Percentiles rank a stretch among this genome's conserved stretches.
Conservation (phyloP, 2,113 vertebrate genomes). For the Gymnocephalus cernua region DNA sequence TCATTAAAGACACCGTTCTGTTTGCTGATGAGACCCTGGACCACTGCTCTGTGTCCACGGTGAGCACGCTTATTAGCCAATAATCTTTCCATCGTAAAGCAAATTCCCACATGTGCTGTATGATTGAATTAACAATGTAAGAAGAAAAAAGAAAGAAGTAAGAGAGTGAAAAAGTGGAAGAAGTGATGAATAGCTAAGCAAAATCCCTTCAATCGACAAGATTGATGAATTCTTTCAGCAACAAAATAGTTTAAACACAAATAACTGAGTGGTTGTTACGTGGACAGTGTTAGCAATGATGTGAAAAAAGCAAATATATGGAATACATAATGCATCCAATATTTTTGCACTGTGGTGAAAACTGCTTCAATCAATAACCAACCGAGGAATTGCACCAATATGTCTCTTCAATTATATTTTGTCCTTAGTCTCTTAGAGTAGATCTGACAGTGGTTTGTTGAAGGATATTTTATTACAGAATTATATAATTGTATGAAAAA, state of each 20-base stretch:
- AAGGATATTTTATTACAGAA: not conserved
- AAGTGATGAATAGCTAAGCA: not conserved
- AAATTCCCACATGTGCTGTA: conserved; percentile 5
- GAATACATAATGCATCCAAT: not conserved
- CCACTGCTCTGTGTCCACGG: conserved; percentile 90
- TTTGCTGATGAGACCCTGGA: conserved; percentile 87
- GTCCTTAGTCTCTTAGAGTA: not conserved
- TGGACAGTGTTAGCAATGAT: not conserved
- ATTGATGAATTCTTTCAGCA: not conserved
- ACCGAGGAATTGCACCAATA: not conserved
- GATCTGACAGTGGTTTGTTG: not conserved
- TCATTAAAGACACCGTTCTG: conserved; percentile 88
- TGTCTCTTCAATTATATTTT: no score
- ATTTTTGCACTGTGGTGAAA: not conserved
- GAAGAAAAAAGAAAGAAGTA: not conserved
- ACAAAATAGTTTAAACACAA: not conserved
- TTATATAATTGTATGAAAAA: not conserved
- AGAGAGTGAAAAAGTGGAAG: conserved; percentile 1
- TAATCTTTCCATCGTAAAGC: conserved; percentile 2
- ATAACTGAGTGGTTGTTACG: not conserved
- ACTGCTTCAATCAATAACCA: not conserved
- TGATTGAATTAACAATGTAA: conserved; percentile 28
- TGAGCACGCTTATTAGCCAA: conserved; percentile 56
- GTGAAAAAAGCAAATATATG: not conserved
- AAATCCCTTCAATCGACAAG: not conserved